Base-by-base conservation (phyloP, 2,888 invertebrate genomes). In the Leptopilina myrica region DNA sequence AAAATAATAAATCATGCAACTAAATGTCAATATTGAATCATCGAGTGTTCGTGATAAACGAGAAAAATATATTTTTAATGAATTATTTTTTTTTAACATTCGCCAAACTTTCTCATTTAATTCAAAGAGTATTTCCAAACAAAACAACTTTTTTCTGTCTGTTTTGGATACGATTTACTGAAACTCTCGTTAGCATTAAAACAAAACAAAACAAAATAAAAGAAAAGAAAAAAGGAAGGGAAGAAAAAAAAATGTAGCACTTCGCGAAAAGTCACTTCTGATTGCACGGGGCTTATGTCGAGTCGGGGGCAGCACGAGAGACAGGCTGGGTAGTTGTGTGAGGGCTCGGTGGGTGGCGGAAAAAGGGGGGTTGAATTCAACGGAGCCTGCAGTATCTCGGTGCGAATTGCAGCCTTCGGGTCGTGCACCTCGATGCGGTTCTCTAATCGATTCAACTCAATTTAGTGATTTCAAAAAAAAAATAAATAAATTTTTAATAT, bases 301-400 rank as follows among this genome's bases (percentile, higher is more conserved):
- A 62, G 62, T 83, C 83, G 82, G 84, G 83, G 82, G 82, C 77
- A 84, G 80, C 78, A 81, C 83, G 83, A 85, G 82, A 84, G 77
- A 82, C 77, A 79, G 79, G 76, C 64, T 81, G 46, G 65, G 81
- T 82, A 83, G 84, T 86, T 82, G 82, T 43, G 43, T 43, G 43
- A 83, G 85, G 83, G 83, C 82, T 83, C 76, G 83, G 83, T 80
- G 84, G 78, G 85, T 75, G 83, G 83, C 80, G 81, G 79, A 77
- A 83, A 83, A 79, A 85, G 88, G 87, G 86, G 88, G 87, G 87
- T 86, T 85, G 85, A 84, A 86, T 87, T 83, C 85, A 83, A 85
- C 86, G 86, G 85, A 87, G 84, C 84, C 86, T 85, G 88, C 88
- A 89, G 89, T 89, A 87, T 87, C 88, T 86, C 87, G 86, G 89